Percentiles rank a stretch among this genome's conserved stretches.
Conservation (phyloP, 2,113 vertebrate species). For the Phylloscopus trochilus region DNA sequence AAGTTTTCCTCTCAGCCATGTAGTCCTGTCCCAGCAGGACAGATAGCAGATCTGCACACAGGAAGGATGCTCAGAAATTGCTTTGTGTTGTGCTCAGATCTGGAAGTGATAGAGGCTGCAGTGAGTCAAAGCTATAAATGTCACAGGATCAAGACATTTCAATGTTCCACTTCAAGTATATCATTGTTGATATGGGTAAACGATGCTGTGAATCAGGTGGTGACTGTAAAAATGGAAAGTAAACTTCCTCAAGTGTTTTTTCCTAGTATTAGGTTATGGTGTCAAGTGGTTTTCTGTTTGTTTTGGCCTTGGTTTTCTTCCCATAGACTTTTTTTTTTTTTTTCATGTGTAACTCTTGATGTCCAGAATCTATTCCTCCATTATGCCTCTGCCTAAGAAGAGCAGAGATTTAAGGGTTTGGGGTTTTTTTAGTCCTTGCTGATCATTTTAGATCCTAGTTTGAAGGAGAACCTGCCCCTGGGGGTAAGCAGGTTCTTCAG, state of each 20-base stretch:
- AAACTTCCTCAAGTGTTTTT: constrained; percentile 19
- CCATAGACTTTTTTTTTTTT: no score
- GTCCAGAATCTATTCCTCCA: not conserved
- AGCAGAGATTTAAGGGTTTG: not conserved
- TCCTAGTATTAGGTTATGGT: not conserved
- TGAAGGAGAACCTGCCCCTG: not conserved
- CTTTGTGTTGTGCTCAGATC: not conserved
- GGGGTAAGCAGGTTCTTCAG: not conserved
- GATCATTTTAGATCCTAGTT: not conserved
- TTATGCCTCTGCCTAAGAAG: not conserved
- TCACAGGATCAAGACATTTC: not conserved
- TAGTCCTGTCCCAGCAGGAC: not conserved
- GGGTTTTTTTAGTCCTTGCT: not conserved
- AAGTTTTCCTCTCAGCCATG: not conserved
- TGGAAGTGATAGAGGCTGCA: not conserved
- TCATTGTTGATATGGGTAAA: not conserved
- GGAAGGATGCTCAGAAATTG: not conserved
- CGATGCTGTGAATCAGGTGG: not conserved
- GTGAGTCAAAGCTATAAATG: not conserved
- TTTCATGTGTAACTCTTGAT: not conserved
- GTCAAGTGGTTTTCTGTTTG: constrained; percentile 26
- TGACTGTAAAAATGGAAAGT: not conserved
- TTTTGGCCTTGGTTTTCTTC: constrained; percentile 11
- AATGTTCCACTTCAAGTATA: not conserved
- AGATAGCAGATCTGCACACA: not conserved